Evolutionary conservation across 2,888 invertebrate species (phyloP).

Genomic region (Stenodera caucasica): DNA sequence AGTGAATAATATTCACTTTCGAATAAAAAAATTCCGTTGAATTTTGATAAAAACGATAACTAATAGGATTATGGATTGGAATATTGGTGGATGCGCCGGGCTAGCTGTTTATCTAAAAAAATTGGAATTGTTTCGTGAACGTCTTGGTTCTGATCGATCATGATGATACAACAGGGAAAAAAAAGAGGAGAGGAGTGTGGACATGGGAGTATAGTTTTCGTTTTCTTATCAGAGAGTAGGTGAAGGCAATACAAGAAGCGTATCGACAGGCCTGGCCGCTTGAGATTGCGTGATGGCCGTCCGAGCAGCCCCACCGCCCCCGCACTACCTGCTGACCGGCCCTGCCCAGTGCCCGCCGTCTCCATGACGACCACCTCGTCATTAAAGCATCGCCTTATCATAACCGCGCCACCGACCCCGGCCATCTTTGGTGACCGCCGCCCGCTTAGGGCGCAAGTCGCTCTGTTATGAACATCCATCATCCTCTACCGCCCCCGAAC

Average conservation of each 20-base stretch:
- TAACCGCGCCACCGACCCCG: conserved; percentile 57
- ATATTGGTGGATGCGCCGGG: conserved; percentile 1
- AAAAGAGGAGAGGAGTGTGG: too few relatives aligned
- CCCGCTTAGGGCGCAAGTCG: conserved; percentile 41
- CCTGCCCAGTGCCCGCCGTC: conserved; percentile 59
- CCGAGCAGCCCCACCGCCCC: conserved; percentile 45
- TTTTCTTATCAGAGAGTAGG: conserved; percentile 10
- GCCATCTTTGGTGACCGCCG: conserved; percentile 56
- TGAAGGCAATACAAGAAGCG: conserved; percentile 53
- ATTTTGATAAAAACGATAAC: too few relatives aligned
- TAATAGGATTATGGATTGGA: not conserved
- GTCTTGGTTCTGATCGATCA: not conserved
- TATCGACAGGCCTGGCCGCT: conserved; percentile 49
- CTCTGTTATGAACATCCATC: conserved; percentile 35
- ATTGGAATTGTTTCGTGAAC: not conserved
- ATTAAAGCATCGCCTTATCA: conserved; percentile 62
- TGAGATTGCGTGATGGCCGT: conserved; percentile 57
- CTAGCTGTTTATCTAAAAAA: not conserved
- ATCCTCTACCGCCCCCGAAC: conserved; percentile 18
- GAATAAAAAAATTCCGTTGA: too few relatives aligned
- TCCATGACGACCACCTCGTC: conserved; percentile 59
- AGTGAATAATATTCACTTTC: too few relatives aligned
- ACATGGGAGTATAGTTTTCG: not conserved
- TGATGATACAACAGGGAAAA: conserved; percentile 26
- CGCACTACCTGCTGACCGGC: conserved; percentile 54